Base-by-base conservation (phyloP, 2,888 invertebrate genomes). In the Hoplodrina ambigua region DNA sequence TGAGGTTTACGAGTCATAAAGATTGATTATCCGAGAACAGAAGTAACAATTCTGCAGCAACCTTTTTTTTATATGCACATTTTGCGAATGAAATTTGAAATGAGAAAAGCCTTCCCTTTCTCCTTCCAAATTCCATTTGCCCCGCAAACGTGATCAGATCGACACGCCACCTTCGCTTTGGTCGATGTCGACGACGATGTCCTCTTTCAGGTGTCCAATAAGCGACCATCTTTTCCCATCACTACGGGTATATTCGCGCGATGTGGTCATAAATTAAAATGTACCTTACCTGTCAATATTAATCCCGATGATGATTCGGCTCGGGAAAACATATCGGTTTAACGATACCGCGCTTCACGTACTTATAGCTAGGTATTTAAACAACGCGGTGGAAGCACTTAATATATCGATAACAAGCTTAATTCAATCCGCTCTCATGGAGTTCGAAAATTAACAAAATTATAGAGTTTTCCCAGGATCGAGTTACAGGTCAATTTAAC, bases 321-420 rank as follows among this genome's bases (percentile, higher is more conserved):
- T 46, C 50, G 20, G 30, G 54, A 64, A 65, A 74, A 65, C 54
- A 65, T 57, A 64, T 19, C 17, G 60, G 66, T 60, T 57, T 53
- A 30, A 25, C 61, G 44, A 72, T 64, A 55, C 60, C 52, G 30
- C 57, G n/a, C 17, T 50, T 54, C 11, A 44, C 3, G 19, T 58
- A 46, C 4, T 15, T 53, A 44, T 20, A 53, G 13, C 37, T 50
- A 56, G n/a, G 41, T 54, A 56, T 46, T 77, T 44, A 55, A 63
- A 63, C 4, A 58, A 30, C 44, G 71, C 33, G 71, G 64, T 67
- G 25, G 25, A 11, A 63, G 33, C 66, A 75, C 63, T 80, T 75
- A 75, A 71, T 72, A 56, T 67, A 56, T 64, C 52, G 56, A 67
- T 78, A 80, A 80, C 64, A 19, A 78, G 58, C 57, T 59, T 67